A percentile compares a stretch with the other conserved stretches of the same genome.
Evolutionary conservation across 2,888 invertebrate species (phyloP).

Genomic region (Brachycybe producta): DNA sequence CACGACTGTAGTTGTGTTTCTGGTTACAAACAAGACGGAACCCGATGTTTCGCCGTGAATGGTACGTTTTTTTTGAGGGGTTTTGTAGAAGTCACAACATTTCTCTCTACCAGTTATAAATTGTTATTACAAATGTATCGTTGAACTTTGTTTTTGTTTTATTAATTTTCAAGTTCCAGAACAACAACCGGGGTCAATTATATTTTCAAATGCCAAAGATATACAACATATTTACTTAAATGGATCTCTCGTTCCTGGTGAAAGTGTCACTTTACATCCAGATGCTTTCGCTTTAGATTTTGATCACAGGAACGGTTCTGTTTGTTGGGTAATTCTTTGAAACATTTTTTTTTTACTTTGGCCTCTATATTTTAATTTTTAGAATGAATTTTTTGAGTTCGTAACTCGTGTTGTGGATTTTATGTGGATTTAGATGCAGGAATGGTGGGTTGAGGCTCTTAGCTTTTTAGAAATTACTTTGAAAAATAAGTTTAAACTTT

Average conservation of each 20-base stretch:
- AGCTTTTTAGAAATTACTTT: too few relatives aligned
- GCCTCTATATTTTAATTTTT: too few relatives aligned
- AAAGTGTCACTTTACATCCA: conserved; percentile 31
- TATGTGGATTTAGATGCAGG: not conserved
- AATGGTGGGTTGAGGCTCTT: not conserved
- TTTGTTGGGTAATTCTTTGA: conserved; percentile 50
- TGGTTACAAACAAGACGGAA: conserved; percentile 50
- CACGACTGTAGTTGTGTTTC: conserved; percentile 57
- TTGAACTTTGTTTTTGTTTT: not conserved
- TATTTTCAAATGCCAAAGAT: conserved; percentile 53
- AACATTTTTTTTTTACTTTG: not conserved
- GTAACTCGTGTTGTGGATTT: too few relatives aligned
- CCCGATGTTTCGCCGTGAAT: conserved; percentile 52
- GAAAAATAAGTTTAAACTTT: too few relatives aligned
- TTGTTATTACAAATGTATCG: too few relatives aligned
- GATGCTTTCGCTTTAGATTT: conserved; percentile 42
- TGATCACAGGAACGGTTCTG: conserved; percentile 50
- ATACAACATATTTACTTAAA: conserved; percentile 48
- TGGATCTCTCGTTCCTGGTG: conserved; percentile 36
- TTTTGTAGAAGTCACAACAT: not conserved
- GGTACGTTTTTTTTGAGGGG: conserved; percentile 40
- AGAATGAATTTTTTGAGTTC: not conserved
- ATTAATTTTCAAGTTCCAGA: conserved; percentile 44
- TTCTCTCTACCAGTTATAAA: not conserved
- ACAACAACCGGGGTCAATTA: conserved; percentile 48